A percentile compares a stretch with the other conserved stretches of the same genome.
These are phyloP conservation scores for Coptodon rendalli DNA, from an alignment of 2,113 vertebrate genomes.

Conservation along the genomic window DNA sequence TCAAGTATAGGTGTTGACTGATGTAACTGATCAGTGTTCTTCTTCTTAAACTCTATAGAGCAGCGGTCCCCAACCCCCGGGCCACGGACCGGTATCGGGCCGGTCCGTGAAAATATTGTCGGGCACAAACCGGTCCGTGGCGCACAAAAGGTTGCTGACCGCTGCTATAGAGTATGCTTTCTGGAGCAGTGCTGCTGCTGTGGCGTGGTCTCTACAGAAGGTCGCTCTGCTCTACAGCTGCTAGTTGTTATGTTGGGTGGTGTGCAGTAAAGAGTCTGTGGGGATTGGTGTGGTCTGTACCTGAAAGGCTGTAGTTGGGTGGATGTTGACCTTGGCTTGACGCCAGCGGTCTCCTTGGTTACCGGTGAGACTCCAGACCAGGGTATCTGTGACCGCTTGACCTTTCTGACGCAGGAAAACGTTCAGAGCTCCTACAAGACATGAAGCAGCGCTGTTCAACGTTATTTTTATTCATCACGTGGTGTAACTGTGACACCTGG, in stretches of 20 bases:
- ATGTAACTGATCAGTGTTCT: background rate
- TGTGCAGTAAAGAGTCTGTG: background rate
- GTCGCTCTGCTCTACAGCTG: background rate
- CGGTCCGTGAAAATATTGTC: no score
- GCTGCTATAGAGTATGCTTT: background rate
- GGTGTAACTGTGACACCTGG: background rate
- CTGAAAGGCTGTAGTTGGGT: conserved; percentile 89
- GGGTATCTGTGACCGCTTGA: conserved; percentile 74
- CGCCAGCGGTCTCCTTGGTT: conserved; percentile 91
- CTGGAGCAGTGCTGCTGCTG: background rate
- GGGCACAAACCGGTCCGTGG: no score
- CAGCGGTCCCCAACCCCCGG: background rate
- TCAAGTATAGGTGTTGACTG: background rate
- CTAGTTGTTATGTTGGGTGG: background rate
- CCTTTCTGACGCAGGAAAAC: conserved; percentile 85
- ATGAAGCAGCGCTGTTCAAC: background rate
- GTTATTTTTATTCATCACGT: background rate
- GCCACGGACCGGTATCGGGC: no score
- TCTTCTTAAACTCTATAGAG: background rate
- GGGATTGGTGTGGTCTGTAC: conserved; percentile 56
- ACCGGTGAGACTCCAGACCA: conserved; percentile 85
- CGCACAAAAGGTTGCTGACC: no score
- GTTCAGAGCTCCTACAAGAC: conserved; percentile 73
- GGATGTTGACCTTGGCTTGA: conserved; percentile 86
- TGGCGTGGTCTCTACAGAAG: background rate